Evolutionary conservation across 2,888 invertebrate genomes (phyloP), one percentile per base, ranked within the genome.

Genomic region (Blera fallax): DNA sequence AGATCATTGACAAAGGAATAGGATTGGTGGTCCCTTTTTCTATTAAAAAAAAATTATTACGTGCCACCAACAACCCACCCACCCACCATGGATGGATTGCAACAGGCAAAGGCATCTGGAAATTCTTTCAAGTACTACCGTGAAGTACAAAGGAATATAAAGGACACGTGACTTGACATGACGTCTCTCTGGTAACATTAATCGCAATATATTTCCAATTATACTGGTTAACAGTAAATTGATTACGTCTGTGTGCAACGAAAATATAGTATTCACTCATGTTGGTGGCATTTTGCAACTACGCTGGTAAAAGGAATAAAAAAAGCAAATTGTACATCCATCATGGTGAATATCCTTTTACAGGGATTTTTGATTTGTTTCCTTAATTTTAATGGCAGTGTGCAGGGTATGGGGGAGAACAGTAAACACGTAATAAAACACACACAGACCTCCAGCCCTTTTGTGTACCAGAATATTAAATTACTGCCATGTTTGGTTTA

Each of bases 201-300:
- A 81, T 85, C 76, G 81, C 85, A 85, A 85, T 85, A 85, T 81
- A 85, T 85, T 85, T 85, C 81, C 85, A 85, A 85, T 85, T 85
- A 85, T 85, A 81, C 72, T 77, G 52, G 67, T 85, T 85, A 85
- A 77, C 81, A 67, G 85, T 67, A 80, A 85, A 85, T 85, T 85
- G 85, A 85, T 81, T 85, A 77, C 72, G 72, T 85, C 65, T 78
- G 64, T 21, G 24, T 18, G 43, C 43, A 60, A 54, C 58, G 1
- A 16, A 32, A 34, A 14, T 3, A n/a, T 29, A 37, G 29, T 52
- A 54, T 27, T 73, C 62, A 82, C 70, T 77, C 32, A 62, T 82
- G 77, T 77, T 65, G 29, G n/a, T 77, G 77, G 77, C 72, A 58
- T 37, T 83, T 78, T 45, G 45, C 64, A 72, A 72, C 72, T 64